Percentiles rank a stretch among this genome's conserved stretches.
These are phyloP conservation scores for Fregata magnificens DNA, from an alignment of 2,113 vertebrate genomes.

Conservation along the genomic window DNA sequence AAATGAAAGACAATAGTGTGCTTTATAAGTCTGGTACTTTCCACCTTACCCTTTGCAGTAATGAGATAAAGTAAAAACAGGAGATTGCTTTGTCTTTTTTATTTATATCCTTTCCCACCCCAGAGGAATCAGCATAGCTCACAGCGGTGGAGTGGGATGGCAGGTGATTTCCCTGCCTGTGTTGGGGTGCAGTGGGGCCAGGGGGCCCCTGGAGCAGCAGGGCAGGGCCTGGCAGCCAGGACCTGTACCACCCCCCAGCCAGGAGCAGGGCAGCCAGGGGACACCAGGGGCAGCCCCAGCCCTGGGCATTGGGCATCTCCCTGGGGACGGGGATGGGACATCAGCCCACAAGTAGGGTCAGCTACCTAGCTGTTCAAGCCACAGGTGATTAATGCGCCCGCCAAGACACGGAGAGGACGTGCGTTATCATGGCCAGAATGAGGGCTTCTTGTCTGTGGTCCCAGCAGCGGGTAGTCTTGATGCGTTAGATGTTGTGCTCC, in stretches of 20 bases:
- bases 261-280: neutral
- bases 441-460: neutral
- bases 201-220: neutral
- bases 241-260: neutral
- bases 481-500: neutral
- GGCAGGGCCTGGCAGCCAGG: neutral
- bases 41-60: neutral
- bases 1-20: neutral
- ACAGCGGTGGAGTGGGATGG: neutral
- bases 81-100: neutral
- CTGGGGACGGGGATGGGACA: neutral
- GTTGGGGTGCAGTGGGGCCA: accelerated
- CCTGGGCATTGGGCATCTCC: neutral
- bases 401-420: accelerated
- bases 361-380: neutral
- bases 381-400: accelerated
- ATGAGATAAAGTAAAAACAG: neutral
- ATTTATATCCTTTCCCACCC: neutral
- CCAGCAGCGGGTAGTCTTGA: neutral
- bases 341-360: neutral
- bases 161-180: neutral
- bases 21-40: neutral
- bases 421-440: neutral
- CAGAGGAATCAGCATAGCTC: neutral
- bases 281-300: neutral